Conservation (phyloP, 2,113 vertebrate genomes). For the Poecilia latipinna region DNA sequence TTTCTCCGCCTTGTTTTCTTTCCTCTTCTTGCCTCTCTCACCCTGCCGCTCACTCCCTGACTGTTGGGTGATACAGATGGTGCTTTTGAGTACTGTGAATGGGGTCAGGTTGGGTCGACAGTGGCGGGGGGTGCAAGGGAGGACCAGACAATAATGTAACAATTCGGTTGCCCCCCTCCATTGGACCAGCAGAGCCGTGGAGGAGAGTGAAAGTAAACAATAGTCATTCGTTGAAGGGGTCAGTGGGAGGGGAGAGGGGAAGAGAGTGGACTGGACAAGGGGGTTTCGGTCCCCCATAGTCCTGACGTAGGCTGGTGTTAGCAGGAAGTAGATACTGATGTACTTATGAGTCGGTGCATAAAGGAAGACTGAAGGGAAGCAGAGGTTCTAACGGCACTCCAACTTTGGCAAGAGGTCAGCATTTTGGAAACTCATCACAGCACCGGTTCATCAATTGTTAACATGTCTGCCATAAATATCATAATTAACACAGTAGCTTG, state of each 20-base stretch:
- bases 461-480: neutral
- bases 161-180: slow-evolving; percentile 73
- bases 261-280: slow-evolving; percentile 19
- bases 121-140: slow-evolving; percentile 60
- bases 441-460: neutral
- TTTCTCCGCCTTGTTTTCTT: slow-evolving; percentile 66
- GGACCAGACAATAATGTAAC: slow-evolving; percentile 84
- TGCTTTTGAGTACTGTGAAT: slow-evolving; percentile 82
- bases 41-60: slow-evolving; percentile 70
- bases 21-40: slow-evolving; percentile 61
- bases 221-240: slow-evolving; percentile 69
- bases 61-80: slow-evolving; percentile 86
- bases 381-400: slow-evolving; percentile 54
- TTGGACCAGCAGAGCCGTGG: slow-evolving; percentile 73
- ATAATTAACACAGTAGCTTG: neutral
- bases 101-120: slow-evolving; percentile 79
- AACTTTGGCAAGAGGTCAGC: slow-evolving; percentile 61
- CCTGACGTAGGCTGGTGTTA: slow-evolving; percentile 43
- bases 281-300: slow-evolving; percentile 69
- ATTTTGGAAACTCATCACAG: slow-evolving; percentile 51
- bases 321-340: slow-evolving; percentile 30
- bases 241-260: slow-evolving; percentile 66
- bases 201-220: slow-evolving; percentile 83
- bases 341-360: slow-evolving; percentile 21
- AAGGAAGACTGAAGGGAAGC: slow-evolving; percentile 37